Evolutionary conservation across 2,888 invertebrate species (phyloP), one percentile per base, ranked within the genome.

Genomic region (Sarcophaga caerulescens): DNA sequence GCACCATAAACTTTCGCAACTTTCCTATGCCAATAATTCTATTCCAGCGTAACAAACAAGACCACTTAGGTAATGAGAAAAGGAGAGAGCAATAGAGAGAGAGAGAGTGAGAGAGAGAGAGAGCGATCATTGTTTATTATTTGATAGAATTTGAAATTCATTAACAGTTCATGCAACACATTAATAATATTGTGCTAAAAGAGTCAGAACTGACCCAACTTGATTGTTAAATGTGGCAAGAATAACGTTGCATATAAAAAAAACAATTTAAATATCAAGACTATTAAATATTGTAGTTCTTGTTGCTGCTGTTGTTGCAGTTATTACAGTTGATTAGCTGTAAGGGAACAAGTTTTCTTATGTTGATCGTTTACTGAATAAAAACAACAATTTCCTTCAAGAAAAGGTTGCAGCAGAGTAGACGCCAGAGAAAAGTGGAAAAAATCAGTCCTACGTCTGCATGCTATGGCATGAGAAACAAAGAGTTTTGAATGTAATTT

Each of bases 221-320:
- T 68, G 57, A 19, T 23, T 63, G 63, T 70, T 11, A 21, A 60
- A 19, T 35, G 19, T 6, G 35, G 59, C 8, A 10, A 59, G 25
- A 57, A 76, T 1, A 25, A 62, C 44, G 19, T 59, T 25, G 17
- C 44, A 63, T 21, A n/a, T n/a, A 71, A 21, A 19, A 89, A 89
- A 91, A 91, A 90, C 90, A 89, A 91, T 92, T 91, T 91, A 91
- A 91, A 91, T 92, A 92, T 87, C 84, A 85, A 85, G 85, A 83
- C 83, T 90, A 89, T 47, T 47, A 47, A 47, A 47, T 14, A 47
- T 3, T 88, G 85, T 77, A 66, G 88, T 71, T 62, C n/a, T 63
- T 59, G 69, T 45, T 12, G 62, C 11, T 62, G 23, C 8, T 70
- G 66, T 69, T 82, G 66, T 69, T 65, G 75, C 25, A 75, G 66